phyloP scores from a whole-genome alignment of 92 coral and sea anemone genomes.

The Zoanthus sociatus region DNA sequence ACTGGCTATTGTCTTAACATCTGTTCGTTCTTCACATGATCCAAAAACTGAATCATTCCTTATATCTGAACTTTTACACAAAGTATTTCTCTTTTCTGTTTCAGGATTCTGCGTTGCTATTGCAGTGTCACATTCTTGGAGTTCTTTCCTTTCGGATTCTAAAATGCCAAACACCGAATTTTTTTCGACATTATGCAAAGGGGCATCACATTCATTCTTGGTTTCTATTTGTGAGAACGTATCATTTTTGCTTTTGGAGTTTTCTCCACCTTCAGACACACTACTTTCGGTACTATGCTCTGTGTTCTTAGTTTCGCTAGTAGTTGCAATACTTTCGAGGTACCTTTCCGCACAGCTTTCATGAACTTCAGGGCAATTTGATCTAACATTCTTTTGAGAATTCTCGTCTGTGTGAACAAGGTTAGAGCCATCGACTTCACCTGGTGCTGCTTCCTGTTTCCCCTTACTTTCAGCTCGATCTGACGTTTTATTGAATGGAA shows the following conservation, averaged over 20 bases:
- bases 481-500: background rate
- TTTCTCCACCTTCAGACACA: background rate
- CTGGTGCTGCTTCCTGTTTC: background rate
- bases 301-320: background rate
- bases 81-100: background rate
- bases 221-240: conserved; percentile 10
- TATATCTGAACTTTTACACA: background rate
- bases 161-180: background rate
- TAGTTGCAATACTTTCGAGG: background rate
- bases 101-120: background rate
- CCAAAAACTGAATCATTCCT: background rate
- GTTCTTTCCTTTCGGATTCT: background rate
- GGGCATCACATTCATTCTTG: background rate
- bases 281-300: background rate
- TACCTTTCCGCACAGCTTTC: background rate
- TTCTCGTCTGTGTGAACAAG: background rate
- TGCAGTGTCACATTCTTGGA: background rate
- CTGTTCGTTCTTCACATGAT: background rate
- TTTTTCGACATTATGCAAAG: background rate
- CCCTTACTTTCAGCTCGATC: background rate
- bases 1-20: background rate
- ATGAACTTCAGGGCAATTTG: background rate
- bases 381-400: background rate
- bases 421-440: background rate
- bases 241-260: background rate